phyloP scores from a whole-genome alignment of 1,140 invertebrate species.

The Rhynchophorus ferrugineus region DNA sequence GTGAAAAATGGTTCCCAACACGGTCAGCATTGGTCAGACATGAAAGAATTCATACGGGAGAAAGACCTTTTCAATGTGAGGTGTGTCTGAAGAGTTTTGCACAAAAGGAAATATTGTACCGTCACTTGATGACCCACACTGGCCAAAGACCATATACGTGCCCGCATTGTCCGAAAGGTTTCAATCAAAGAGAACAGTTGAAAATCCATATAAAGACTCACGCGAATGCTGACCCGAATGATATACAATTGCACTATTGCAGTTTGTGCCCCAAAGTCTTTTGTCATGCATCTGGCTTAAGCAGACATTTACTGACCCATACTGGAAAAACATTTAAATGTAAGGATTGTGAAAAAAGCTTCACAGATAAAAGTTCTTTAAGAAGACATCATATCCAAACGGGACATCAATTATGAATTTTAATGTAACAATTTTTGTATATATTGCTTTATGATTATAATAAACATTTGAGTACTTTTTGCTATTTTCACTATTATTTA shows the following conservation, averaged over 20 bases:
- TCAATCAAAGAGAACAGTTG: conserved; percentile 61
- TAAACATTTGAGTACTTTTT: too few relatives aligned
- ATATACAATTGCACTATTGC: conserved; percentile 57
- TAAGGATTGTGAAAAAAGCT: conserved; percentile 57
- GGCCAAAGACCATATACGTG: conserved; percentile 77
- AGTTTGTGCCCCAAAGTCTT: conserved; percentile 60
- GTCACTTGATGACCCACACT: conserved; percentile 80
- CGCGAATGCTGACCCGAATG: conserved; percentile 48
- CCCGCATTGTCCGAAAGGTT: conserved; percentile 63
- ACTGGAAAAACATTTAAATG: conserved; percentile 59
- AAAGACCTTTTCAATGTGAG: conserved; percentile 68
- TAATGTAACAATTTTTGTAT: too few relatives aligned
- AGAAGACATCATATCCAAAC: conserved; percentile 47
- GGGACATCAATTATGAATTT: conserved; percentile 10
- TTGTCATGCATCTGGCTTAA: conserved; percentile 60
- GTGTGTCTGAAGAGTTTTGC: conserved; percentile 66
- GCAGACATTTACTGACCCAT: conserved; percentile 63
- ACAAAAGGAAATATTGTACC: conserved; percentile 69
- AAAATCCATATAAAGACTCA: conserved; percentile 56
- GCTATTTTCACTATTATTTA: too few relatives aligned
- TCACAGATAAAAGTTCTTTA: conserved; percentile 62
- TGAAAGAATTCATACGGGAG: conserved; percentile 67
- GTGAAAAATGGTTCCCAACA: conserved; percentile 74
- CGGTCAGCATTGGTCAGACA: conserved; percentile 70
- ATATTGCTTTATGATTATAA: too few relatives aligned